Conservation (phyloP, 2,797 vertebrate genomes). For the Ceryle rudis region DNA sequence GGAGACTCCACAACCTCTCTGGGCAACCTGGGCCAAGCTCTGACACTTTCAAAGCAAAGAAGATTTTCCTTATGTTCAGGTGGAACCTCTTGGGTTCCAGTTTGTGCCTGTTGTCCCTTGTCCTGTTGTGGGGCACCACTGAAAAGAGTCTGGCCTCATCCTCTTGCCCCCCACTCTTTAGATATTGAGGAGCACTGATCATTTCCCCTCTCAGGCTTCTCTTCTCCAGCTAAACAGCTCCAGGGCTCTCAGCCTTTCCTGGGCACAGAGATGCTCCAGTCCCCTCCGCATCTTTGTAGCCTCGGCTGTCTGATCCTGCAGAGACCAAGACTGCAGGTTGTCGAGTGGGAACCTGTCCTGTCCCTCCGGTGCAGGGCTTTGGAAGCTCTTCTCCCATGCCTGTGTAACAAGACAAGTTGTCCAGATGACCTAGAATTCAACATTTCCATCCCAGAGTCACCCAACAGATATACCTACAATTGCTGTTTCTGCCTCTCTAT, state of each 20-base stretch:
- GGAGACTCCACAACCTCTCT: neutral
- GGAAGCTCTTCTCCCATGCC: neutral
- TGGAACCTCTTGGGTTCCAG: neutral
- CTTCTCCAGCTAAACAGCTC: neutral
- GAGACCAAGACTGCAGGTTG: rapidly evolving
- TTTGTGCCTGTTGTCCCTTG: neutral
- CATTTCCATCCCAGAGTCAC: neutral
- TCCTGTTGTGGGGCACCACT: neutral
- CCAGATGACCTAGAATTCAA: neutral
- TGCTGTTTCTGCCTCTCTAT: neutral
- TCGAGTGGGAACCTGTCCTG: neutral
- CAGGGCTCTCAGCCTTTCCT: neutral
- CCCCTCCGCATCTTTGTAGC: neutral
- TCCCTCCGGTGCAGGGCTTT: neutral
- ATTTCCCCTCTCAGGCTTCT: neutral
- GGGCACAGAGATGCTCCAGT: neutral
- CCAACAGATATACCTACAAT: neutral
- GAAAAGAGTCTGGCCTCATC: neutral
- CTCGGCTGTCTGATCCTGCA: neutral
- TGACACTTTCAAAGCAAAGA: neutral
- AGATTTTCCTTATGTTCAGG: neutral
- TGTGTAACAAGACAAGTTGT: neutral
- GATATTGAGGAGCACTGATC: neutral
- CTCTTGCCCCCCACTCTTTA: neutral
- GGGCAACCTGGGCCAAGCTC: neutral